A percentile compares a stretch with the other conserved stretches of the same genome.
Conservation (phyloP, 2,888 invertebrate genomes). For the Urechis unicinctus region DNA sequence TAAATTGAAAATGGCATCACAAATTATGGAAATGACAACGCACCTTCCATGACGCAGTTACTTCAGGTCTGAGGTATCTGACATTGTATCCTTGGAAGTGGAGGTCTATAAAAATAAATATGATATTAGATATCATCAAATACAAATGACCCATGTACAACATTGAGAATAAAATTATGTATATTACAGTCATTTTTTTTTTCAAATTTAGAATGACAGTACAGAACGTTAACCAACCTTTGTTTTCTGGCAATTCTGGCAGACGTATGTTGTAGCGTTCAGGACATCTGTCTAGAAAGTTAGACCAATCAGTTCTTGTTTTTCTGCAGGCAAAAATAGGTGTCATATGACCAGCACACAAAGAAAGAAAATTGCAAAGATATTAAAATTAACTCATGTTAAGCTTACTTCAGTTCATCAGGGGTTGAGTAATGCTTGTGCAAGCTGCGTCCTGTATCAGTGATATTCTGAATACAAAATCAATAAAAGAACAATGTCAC, state of each 20-base stretch:
- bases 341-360: neutral
- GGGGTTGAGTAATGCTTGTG: slow-evolving; percentile 39
- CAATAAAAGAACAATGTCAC: neutral
- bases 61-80: slow-evolving; percentile 30
- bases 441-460: slow-evolving; percentile 34
- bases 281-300: slow-evolving; percentile 39
- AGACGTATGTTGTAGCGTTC: slow-evolving; percentile 39
- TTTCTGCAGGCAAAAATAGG: slow-evolving; percentile 29
- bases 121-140: neutral
- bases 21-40: too few relatives aligned
- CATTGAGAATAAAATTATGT: neutral
- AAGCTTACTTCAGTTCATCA: slow-evolving; percentile 40
- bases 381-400: too few relatives aligned
- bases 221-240: slow-evolving; percentile 30
- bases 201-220: too few relatives aligned
- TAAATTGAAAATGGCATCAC: too few relatives aligned
- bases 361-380: neutral
- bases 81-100: slow-evolving; percentile 42
- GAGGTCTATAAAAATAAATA: slow-evolving; percentile 27
- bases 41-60: slow-evolving; percentile 21
- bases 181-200: too few relatives aligned
- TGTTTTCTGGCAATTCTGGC: slow-evolving; percentile 35
- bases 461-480: slow-evolving; percentile 29
- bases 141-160: neutral
- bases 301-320: slow-evolving; percentile 36